phyloP scores from a whole-genome alignment of 2,888 invertebrate species.

The Heliconius hortense region DNA sequence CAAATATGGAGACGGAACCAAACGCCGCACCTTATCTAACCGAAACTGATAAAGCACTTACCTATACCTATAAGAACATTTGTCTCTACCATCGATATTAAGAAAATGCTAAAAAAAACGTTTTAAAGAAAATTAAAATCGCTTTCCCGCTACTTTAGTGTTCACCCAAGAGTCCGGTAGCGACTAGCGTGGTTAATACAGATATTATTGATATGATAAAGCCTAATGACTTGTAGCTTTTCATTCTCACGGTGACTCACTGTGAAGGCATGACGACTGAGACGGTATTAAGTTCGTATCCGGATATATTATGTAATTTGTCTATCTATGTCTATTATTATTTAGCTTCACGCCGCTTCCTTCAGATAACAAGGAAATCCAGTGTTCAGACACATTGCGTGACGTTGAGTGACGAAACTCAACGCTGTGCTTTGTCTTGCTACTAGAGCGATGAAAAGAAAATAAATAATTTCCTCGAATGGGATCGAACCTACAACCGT shows the following conservation, averaged over 20 bases:
- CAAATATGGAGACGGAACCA: too few species aligned
- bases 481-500: not conserved
- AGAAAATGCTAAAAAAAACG: not conserved
- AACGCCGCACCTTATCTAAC: too few species aligned
- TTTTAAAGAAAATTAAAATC: not conserved
- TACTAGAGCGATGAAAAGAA: not conserved
- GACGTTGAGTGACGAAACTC: too few species aligned
- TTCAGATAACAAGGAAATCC: accelerated
- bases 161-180: slow-evolving; percentile 48
- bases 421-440: too few species aligned
- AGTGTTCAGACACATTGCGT: not conserved
- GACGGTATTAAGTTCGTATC: slow-evolving; percentile 8
- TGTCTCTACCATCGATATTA: not conserved
- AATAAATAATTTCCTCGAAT: not conserved
- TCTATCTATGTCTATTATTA: not conserved
- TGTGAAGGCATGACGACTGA: not conserved
- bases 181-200: slow-evolving; percentile 50
- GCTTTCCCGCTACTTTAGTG: slow-evolving; percentile 38
- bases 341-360: not conserved
- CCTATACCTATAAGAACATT: too few species aligned
- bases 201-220: slow-evolving; percentile 53
- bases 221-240: slow-evolving; percentile 48
- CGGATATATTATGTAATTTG: slow-evolving; percentile 1
- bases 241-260: slow-evolving; percentile 44
- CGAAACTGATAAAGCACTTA: too few species aligned